Evolutionary conservation across 2,797 vertebrate genomes (phyloP).

Genomic region (Pseudotriccus pelzelni): DNA sequence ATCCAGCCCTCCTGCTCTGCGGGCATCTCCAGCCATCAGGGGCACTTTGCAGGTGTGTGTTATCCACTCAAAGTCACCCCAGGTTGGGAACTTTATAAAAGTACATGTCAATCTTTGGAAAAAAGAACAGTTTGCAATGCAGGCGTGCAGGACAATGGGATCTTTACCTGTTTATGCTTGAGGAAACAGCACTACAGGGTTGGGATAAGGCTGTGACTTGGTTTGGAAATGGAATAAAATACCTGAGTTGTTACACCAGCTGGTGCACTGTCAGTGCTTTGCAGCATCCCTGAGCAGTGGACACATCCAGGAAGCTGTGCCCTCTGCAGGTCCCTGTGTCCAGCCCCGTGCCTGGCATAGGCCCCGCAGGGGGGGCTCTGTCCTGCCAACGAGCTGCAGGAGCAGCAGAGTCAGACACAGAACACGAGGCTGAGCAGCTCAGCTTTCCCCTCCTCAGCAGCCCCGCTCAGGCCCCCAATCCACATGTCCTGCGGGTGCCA

Average conservation of each 20-base stretch:
- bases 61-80: background rate
- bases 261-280: background rate
- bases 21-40: background rate
- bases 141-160: fast-evolving
- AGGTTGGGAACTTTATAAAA: background rate
- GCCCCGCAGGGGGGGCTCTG: background rate
- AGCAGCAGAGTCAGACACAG: background rate
- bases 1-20: background rate
- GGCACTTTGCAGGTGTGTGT: background rate
- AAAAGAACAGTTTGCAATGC: background rate
- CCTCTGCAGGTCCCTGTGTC: background rate
- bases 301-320: background rate
- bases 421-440: background rate
- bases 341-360: background rate
- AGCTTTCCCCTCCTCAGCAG: background rate
- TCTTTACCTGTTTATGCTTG: background rate
- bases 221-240: background rate
- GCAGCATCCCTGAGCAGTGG: background rate
- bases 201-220: background rate
- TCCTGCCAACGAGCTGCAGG: background rate
- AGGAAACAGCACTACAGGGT: background rate
- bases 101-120: fast-evolving
- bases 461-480: background rate
- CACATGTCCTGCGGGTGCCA: fast-evolving
- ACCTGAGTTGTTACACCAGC: background rate